phyloP scores from a whole-genome alignment of 2,797 vertebrate species.

The Tokudaia tokunoshimensis region DNA sequence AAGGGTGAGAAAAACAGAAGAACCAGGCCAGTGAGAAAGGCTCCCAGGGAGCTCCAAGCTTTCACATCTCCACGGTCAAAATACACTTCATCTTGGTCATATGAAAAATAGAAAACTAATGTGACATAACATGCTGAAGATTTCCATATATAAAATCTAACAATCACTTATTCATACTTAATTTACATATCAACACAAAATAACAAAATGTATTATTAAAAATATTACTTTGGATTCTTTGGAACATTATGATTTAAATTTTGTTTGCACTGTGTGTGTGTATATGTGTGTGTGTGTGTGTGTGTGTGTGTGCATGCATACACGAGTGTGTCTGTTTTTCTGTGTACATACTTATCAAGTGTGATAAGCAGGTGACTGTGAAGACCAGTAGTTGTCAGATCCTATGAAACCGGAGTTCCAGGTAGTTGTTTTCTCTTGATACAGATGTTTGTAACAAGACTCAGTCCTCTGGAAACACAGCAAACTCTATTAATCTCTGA shows the following conservation, averaged over 20 bases:
- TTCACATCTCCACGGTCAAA: background rate
- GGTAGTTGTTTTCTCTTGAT: background rate
- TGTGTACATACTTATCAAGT: background rate
- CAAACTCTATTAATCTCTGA: background rate
- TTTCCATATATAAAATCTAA: background rate
- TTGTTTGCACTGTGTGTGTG: background rate
- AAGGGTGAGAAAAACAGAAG: background rate
- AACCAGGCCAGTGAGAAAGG: background rate
- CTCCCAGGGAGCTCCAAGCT: background rate
- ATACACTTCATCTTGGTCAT: background rate
- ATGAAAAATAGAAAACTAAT: background rate
- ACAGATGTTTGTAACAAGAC: background rate
- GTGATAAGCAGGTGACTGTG: no score
- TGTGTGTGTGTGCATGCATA: background rate
- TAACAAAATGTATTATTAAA: background rate
- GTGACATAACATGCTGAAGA: background rate
- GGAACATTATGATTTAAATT: background rate
- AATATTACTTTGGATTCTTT: conserved; percentile 16
- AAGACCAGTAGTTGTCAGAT: background rate
- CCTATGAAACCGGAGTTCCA: background rate
- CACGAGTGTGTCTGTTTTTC: background rate
- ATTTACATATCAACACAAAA: background rate
- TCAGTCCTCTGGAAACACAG: background rate
- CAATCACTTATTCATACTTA: background rate
- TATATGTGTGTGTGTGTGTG: background rate